A percentile compares a stretch with the other conserved stretches of the same genome.
Evolutionary conservation across 1,140 invertebrate species (phyloP).

Genomic region (Lanistes nyassanus): DNA sequence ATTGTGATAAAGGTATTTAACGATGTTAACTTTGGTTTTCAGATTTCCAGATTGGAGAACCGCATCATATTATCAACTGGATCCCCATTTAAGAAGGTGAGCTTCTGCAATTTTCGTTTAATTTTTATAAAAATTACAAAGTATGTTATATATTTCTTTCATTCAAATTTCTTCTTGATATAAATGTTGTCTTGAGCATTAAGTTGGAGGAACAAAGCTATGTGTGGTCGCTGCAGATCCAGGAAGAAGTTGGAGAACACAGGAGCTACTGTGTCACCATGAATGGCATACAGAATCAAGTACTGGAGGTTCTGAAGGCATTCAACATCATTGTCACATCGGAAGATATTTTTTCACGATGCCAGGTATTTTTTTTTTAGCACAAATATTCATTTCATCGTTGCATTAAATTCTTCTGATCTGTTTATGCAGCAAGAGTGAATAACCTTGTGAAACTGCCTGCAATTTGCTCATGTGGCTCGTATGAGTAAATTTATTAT

Average conservation of each 20-base stretch:
- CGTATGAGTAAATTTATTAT: neutral
- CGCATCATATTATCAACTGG: conserved; percentile 73
- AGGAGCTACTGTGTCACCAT: conserved; percentile 70
- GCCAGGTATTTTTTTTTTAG: conserved; percentile 68
- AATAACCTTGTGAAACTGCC: too few relatives aligned
- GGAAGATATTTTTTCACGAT: conserved; percentile 76
- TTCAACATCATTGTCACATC: conserved; percentile 74
- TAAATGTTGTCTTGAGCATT: neutral
- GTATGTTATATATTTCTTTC: neutral
- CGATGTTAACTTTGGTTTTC: conserved; percentile 30
- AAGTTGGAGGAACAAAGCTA: neutral
- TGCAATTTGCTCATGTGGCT: too few relatives aligned
- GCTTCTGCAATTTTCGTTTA: neutral
- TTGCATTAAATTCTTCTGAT: too few relatives aligned
- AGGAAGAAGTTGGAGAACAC: conserved; percentile 35
- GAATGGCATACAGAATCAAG: conserved; percentile 70
- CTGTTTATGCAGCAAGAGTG: neutral
- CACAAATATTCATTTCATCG: too few relatives aligned
- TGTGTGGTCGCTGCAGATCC: conserved; percentile 34
- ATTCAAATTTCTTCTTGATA: neutral
- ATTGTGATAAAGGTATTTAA: neutral
- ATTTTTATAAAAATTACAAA: neutral
- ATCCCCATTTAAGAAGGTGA: conserved; percentile 57
- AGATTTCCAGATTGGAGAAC: conserved; percentile 69
- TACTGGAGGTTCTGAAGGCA: conserved; percentile 72